Conservation (phyloP, 2,888 invertebrate genomes). For the Seira ritae region DNA sequence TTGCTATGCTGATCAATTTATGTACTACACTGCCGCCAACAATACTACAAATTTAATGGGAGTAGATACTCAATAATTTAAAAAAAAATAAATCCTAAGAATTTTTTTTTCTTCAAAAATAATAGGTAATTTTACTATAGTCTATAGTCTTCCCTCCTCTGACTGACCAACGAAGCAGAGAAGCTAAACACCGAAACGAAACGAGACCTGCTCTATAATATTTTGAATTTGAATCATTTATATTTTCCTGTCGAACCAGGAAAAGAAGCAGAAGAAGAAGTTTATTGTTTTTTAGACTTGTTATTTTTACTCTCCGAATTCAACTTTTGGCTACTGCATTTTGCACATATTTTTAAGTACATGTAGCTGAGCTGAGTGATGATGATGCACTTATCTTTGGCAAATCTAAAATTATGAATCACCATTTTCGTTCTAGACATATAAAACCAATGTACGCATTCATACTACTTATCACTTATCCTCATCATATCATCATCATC, state of each 20-base stretch:
- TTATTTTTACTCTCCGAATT: constrained; percentile 1
- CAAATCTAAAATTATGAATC: constrained; percentile 12
- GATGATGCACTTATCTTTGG: constrained; percentile 8
- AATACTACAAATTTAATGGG: not conserved
- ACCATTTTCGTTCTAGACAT: constrained; percentile 2
- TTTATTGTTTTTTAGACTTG: not conserved
- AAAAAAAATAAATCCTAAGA: too few species aligned
- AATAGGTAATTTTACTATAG: not conserved
- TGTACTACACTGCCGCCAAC: not conserved
- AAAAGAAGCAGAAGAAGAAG: constrained; percentile 4
- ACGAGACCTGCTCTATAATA: constrained; percentile 6
- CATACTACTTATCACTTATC: constrained; percentile 2
- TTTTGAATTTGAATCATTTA: constrained; percentile 13
- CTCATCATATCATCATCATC: not conserved
- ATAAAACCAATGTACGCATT: too few species aligned
- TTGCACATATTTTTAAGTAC: not conserved
- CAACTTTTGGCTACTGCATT: not conserved
- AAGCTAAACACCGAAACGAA: constrained; percentile 17
- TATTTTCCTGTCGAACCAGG: constrained; percentile 2
- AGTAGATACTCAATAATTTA: not conserved
- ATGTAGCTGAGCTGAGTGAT: too few species aligned
- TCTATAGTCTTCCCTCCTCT: too few species aligned
- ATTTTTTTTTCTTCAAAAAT: not conserved
- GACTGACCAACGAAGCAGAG: constrained; percentile 8
- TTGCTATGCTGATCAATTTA: not conserved